Base-by-base conservation (phyloP, 2,888 invertebrate species). In the Drosophila testacea region DNA sequence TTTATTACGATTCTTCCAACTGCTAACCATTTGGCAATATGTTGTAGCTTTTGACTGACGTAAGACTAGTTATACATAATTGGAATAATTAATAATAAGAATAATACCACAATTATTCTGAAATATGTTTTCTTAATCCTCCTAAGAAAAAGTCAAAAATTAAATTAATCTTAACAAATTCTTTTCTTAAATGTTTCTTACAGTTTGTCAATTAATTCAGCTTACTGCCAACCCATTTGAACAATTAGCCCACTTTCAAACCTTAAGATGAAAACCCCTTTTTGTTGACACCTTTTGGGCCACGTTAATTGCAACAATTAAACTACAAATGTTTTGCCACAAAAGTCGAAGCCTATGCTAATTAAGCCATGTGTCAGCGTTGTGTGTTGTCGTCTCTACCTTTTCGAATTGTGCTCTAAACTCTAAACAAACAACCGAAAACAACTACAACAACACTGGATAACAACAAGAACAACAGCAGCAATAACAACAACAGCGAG, bases 261-360 rank as follows among this genome's bases (percentile, higher is more conserved):
- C 39, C 60, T 48, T 62, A 52, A 69, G 65, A 63, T 72, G 27
- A 13, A 42, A 32, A 22, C 22, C 41, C 77, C 62, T 62, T 69
- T 69, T 69, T 32, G 28, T 39, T 36, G 32, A 22, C 52, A n/a
- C 42, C 51, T 27, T 63, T 64, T 59, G 69, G 28, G 22, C 13
- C 66, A 67, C 75, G 61, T 79, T 87, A 85, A 85, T 85, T 85
- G 89, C 77, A 51, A 73, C 84, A 83, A 89, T 85, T 85, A 89
- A 87, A 81, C 74, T 68, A 83, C 74, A 83, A 81, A 82, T 81
- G 81, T 82, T 83, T 77, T 77, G 74, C 81, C 83, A 56, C 81
- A 81, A 77, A 81, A 86, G 78, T 80, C 76, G 73, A 36, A 30
- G 71, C 73, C 55, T 71, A 79, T 81, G 85, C 89, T 81, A 89